Percentiles rank a stretch among this genome's conserved stretches.
Conservation (phyloP, 2,888 invertebrate species). For the Chironomus tentans region DNA sequence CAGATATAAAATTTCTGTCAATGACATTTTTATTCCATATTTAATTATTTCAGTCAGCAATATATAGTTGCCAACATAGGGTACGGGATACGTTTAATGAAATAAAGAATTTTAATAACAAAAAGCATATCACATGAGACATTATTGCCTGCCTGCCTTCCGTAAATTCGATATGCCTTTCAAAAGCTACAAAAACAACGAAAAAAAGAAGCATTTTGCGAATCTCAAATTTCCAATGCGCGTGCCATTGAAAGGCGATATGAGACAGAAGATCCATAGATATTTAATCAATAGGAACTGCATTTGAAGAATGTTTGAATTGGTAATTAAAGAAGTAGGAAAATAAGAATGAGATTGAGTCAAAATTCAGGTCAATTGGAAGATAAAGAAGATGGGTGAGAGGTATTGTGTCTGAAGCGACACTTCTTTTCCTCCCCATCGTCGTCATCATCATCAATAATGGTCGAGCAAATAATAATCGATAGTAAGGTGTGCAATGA, state of each 20-base stretch:
- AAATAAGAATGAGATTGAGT: neutral
- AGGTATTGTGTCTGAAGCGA: neutral
- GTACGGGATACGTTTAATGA: too few species aligned
- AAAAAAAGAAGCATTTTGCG: neutral
- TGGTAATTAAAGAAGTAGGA: constrained; percentile 22
- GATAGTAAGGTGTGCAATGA: too few species aligned
- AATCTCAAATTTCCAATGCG: constrained; percentile 3
- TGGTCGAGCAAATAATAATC: neutral
- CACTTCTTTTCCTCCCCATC: too few species aligned
- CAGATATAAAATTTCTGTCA: too few species aligned
- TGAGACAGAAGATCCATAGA: neutral
- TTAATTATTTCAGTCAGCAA: too few species aligned
- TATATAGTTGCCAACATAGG: too few species aligned
- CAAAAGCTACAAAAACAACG: neutral
- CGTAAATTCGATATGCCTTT: constrained; percentile 18
- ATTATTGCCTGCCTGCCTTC: neutral
- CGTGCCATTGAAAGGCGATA: constrained; percentile 9
- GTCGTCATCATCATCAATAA: neutral
- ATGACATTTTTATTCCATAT: too few species aligned
- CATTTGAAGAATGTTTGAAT: constrained; percentile 12
- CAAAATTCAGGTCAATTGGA: constrained; percentile 12
- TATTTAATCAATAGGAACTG: neutral
- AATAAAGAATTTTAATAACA: neutral
- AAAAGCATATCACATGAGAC: neutral
- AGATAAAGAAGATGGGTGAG: too few species aligned